Conservation (phyloP, 2,113 vertebrate species). For the Nycticorax nycticorax region DNA sequence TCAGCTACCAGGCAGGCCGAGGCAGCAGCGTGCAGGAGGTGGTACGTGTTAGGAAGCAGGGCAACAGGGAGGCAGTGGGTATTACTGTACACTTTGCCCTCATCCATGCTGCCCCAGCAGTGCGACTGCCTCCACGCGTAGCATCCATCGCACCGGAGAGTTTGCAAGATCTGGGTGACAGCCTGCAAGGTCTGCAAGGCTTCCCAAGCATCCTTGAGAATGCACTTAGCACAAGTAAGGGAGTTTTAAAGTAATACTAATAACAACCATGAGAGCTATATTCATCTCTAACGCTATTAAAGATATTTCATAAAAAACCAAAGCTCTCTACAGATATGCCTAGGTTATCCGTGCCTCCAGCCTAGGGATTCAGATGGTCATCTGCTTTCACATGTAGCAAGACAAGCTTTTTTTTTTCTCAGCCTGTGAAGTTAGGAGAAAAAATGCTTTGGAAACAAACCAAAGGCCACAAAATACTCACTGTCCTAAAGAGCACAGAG, state of each 20-base stretch:
- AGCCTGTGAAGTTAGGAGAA: not conserved
- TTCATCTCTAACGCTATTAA: not conserved
- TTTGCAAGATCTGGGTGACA: not conserved
- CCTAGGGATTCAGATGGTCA: not conserved
- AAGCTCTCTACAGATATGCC: not conserved
- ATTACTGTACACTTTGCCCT: not conserved
- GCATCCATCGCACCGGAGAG: not conserved
- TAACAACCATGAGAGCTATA: not conserved
- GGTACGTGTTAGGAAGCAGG: not conserved
- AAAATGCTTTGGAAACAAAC: not conserved
- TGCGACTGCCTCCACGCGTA: accelerated
- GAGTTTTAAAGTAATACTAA: not conserved
- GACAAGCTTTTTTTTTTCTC: not conserved
- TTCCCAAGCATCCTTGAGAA: not conserved
- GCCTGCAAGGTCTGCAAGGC: not conserved
- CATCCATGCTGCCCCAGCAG: not conserved
- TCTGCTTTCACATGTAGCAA: not conserved
- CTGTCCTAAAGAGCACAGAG: not conserved
- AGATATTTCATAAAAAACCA: not conserved
- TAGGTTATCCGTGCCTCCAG: not conserved
- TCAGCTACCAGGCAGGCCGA: not conserved
- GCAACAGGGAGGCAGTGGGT: accelerated
- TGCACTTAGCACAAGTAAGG: not conserved
- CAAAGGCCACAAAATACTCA: not conserved
- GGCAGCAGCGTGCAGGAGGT: accelerated